phyloP scores from a whole-genome alignment of 2,113 vertebrate genomes.

The Gallinago media region DNA sequence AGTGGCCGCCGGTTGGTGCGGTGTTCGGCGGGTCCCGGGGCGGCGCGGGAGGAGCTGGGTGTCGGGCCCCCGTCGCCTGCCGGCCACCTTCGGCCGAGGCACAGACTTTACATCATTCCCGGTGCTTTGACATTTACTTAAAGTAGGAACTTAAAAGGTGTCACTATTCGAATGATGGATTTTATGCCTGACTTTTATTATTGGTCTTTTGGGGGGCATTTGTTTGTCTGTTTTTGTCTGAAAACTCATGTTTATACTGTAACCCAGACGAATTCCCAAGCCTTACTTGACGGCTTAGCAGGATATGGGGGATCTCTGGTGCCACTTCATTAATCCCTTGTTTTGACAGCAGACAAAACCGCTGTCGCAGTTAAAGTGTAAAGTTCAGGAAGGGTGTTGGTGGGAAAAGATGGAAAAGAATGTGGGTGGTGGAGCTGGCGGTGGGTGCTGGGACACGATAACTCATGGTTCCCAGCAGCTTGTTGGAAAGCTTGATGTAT shows the following conservation, averaged over 20 bases:
- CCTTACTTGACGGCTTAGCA: background rate
- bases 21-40: background rate
- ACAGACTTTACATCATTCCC: accelerated
- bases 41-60: accelerated
- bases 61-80: accelerated
- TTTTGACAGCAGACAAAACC: background rate
- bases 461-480: background rate
- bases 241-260: background rate
- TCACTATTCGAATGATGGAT: background rate
- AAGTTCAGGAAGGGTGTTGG: background rate
- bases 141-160: background rate
- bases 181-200: background rate
- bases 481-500: background rate
- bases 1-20: background rate
- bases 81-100: background rate
- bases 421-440: background rate
- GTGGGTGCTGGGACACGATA: background rate
- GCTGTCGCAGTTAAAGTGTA: background rate
- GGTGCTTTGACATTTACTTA: background rate
- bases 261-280: background rate
- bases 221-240: background rate
- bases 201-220: accelerated
- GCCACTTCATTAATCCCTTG: background rate
- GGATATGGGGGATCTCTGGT: background rate
- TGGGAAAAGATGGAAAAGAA: background rate